A percentile compares a stretch with the other conserved stretches of the same genome.
These are phyloP conservation scores for Albula goreensis DNA, from an alignment of 2,113 vertebrate genomes.

Conservation along the genomic window DNA sequence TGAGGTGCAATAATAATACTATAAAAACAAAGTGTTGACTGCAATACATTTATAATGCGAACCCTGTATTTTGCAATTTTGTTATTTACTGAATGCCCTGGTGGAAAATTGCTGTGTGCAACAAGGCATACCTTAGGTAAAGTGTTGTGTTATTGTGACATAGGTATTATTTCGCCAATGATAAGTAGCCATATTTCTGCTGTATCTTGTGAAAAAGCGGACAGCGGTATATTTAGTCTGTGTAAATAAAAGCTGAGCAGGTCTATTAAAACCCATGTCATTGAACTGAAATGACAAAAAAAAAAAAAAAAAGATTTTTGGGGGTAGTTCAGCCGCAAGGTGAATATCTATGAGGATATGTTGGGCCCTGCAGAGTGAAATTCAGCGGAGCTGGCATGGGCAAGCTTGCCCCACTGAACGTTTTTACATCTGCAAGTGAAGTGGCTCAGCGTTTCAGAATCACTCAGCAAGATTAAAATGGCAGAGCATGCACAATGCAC, in stretches of 20 bases:
- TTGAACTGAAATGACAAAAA: slow-evolving; percentile 20
- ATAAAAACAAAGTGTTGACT: neutral
- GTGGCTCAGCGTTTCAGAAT: slow-evolving; percentile 59
- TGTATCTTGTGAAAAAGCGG: neutral
- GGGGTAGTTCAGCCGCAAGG: slow-evolving; percentile 58
- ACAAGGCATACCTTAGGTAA: neutral
- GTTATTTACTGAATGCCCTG: neutral
- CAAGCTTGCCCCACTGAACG: neutral
- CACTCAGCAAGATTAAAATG: slow-evolving; percentile 76
- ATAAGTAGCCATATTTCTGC: neutral
- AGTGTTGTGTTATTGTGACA: neutral
- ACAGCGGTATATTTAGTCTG: neutral
- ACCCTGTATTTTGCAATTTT: neutral
- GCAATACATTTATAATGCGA: neutral
- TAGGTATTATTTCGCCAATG: neutral
- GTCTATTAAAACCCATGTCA: slow-evolving; percentile 3
- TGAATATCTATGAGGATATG: slow-evolving; percentile 65
- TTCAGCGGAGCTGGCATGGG: slow-evolving; percentile 8
- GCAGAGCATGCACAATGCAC: slow-evolving; percentile 35
- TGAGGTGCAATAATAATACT: neutral
- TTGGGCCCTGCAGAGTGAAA: slow-evolving; percentile 54
- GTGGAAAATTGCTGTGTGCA: neutral
- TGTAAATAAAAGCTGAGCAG: neutral
- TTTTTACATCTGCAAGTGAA: slow-evolving; percentile 47
- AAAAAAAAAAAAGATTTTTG: slow-evolving; percentile 38